Conservation (phyloP, 2,113 vertebrate species). For the Eulacestoma nigropectus region DNA sequence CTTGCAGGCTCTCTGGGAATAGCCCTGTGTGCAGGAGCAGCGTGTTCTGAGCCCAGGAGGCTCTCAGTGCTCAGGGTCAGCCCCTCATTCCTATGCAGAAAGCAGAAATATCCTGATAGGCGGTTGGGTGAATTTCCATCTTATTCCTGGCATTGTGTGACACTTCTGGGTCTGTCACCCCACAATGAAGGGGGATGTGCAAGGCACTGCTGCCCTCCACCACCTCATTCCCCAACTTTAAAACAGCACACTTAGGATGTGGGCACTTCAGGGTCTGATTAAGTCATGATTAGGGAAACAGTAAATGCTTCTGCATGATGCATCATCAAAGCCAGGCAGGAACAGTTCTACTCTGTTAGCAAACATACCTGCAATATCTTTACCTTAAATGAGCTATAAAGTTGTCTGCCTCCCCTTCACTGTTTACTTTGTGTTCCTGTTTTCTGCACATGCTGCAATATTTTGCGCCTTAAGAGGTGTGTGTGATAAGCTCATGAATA, state of each 20-base stretch:
- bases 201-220: background rate
- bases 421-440: constrained; percentile 14
- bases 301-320: background rate
- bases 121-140: background rate
- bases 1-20: background rate
- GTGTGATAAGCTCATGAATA: constrained; percentile 59
- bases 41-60: background rate
- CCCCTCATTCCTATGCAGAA: background rate
- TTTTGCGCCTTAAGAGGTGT: constrained; percentile 28
- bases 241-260: background rate
- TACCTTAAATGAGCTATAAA: constrained; percentile 37
- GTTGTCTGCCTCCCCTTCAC: background rate
- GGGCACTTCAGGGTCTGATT: background rate
- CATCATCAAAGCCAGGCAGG: background rate
- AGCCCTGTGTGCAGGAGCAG: background rate
- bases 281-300: background rate
- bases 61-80: background rate
- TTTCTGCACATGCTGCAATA: constrained; percentile 50
- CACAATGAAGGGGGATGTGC: accelerated
- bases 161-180: background rate
- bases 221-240: background rate
- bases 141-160: accelerated
- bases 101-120: background rate
- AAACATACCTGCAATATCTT: constrained; percentile 15
- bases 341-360: background rate